A percentile compares a stretch with the other conserved stretches of the same genome.
Evolutionary conservation across 2,888 invertebrate genomes (phyloP).

Genomic region (Napeogenes sylphis): DNA sequence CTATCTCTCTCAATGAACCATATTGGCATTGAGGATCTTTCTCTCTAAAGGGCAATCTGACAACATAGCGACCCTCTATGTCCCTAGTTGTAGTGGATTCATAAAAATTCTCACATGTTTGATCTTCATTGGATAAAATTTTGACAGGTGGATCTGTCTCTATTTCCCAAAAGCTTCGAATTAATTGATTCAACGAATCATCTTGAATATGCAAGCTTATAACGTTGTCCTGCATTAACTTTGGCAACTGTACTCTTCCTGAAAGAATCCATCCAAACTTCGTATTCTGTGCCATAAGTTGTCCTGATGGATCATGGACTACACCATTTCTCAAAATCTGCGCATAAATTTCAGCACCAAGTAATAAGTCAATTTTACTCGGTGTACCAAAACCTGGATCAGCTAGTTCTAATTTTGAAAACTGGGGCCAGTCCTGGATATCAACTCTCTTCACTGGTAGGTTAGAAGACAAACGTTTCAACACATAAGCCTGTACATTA

Average conservation of each 20-base stretch:
- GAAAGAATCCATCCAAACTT: constrained; percentile 32
- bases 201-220: not conserved
- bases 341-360: constrained; percentile 31
- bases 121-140: constrained; percentile 16
- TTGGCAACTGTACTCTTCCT: constrained; percentile 21
- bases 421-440: constrained; percentile 20
- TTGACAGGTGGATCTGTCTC: constrained; percentile 15
- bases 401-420: constrained; percentile 22
- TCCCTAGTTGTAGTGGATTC: constrained; percentile 22
- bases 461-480: constrained; percentile 26
- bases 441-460: constrained; percentile 18
- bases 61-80: constrained; percentile 23
- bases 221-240: constrained; percentile 14
- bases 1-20: constrained; percentile 20
- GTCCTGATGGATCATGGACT: constrained; percentile 19
- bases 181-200: not conserved
- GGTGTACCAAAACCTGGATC: constrained; percentile 30
- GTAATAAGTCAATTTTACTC: constrained; percentile 28
- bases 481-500: constrained; percentile 24
- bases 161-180: constrained; percentile 21
- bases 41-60: constrained; percentile 29
- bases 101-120: constrained; percentile 31
- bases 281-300: constrained; percentile 28
- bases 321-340: constrained; percentile 29
- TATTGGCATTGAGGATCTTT: constrained; percentile 22